Evolutionary conservation across 2,113 vertebrate species (phyloP), one percentile per base, ranked within the genome.

Genomic region (Chionis minor): DNA sequence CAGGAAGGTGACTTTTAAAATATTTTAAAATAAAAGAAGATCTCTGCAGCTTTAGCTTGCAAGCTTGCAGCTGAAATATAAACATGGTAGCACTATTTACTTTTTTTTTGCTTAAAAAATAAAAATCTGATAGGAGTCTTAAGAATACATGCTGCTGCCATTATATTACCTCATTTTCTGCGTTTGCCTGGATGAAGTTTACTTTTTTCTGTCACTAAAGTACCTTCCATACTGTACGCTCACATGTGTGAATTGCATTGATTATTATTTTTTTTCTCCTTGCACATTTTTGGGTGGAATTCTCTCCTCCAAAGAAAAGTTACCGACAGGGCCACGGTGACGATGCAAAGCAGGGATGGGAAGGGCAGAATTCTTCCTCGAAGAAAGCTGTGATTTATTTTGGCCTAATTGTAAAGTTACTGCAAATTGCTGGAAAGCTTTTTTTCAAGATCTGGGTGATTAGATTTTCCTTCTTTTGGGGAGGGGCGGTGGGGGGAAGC

Each of bases 321-420:
- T 97, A 49, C 74, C 3, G 10, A 92, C 66, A 87, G 55, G 58
- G 56, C 61, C 92, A 81, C 19, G 15, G 77, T 87, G 92, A 79
- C 23, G 21, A 66, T 74, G 81, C 71, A 87, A 71, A 88, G 80
- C 70, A 78, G 74, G 81, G 52, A 69, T 87, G 94, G 92, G 96
- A 80, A 97, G 95, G 93, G 96, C 91, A 96, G 94, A 95, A 97
- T 97, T 97, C 95, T 97, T 94, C 94, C 79, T 94, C 28, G 22
- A 82, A 93, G 95, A 98, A 97, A 98, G 96, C 97, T 97, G 96
- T 97, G 97, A 96, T 98, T 98, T 98, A 97, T 98, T 98, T 98
- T 97, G 96, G 97, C 93, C 96, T 97, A 98, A 98, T 98, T 98
- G 98, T 98, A 98, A 98, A 98, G 97, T 98, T 98, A 97, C 97